Evolutionary conservation across 2,113 vertebrate species (phyloP), one percentile per base, ranked within the genome.

Genomic region (Vanacampus margaritifer): DNA sequence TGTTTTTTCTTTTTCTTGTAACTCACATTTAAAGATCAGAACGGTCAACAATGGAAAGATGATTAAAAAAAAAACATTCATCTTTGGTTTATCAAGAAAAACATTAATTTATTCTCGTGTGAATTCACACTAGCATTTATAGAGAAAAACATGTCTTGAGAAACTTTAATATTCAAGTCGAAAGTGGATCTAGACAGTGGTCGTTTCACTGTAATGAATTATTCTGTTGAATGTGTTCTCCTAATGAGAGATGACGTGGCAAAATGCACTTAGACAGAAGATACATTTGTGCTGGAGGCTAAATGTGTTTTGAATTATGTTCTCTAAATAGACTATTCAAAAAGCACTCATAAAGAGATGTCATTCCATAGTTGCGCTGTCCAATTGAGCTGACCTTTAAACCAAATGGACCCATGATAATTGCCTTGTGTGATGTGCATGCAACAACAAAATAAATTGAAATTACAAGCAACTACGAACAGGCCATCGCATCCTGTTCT

Each of bases 221-320:
- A 57, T 32, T 57, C 28, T 57, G 54, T 32, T 57, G 54, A 16
- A 17, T 57, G 16, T 32, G 26, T 57, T 32, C 54, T 57, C 26
- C 26, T 57, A 57, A 57, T 57, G 28, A 57, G 26, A 32, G 7
- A 57, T 57, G 54, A 57, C 54, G 12, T 26, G 26, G 54, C 28
- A 32, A 8, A 32, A 28, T 57, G 54, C 26, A 35, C 26, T 57
- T 57, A 57, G 54, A 57, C 13, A 57, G 26, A 7, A 26, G 26
- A 17, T 19, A 32, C 16, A 32, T 57, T 17, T 46, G 14, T 26
- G 54, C 26, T 17, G 6, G 6, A 57, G 54, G 54, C 54, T 8
- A 35, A 57, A 57, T 57, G 54, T 57, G 54, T 57, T 57, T 57
- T 57, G 32, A 57, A 57, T 57, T 57, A 5, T 54, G 23, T 17